phyloP scores from a whole-genome alignment of 2,113 vertebrate species.

The Crocuta crocuta region DNA sequence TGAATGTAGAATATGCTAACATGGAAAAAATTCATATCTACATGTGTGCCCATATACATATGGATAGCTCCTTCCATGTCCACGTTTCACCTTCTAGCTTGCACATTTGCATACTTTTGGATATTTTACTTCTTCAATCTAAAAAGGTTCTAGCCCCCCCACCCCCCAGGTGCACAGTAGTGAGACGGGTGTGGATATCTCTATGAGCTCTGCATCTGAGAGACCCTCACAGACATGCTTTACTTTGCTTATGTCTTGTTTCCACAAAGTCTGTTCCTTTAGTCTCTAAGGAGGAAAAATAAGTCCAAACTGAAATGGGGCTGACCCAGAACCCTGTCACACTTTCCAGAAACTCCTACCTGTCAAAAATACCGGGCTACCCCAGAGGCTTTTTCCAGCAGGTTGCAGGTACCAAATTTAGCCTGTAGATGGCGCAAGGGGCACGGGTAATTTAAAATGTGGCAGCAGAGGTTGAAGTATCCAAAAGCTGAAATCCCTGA shows the following conservation, averaged over 20 bases:
- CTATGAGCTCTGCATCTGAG: not conserved
- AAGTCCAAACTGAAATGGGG: not conserved
- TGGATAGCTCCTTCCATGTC: too few relatives aligned
- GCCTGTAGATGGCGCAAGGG: slow-evolving; percentile 24
- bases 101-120: not conserved
- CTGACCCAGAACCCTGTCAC: not conserved
- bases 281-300: not conserved
- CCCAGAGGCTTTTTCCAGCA: not conserved
- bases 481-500: not conserved
- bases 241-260: not conserved
- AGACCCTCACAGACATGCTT: not conserved
- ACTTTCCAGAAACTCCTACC: not conserved
- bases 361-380: not conserved
- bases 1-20: not conserved
- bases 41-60: not conserved
- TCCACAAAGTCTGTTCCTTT: not conserved
- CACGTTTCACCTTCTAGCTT: not conserved
- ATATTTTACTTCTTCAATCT: not conserved
- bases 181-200: not conserved
- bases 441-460: not conserved
- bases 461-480: not conserved
- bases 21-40: not conserved
- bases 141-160: not conserved
- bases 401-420: not conserved
- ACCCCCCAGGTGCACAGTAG: fast-evolving